A percentile compares a stretch with the other conserved stretches of the same genome.
These are phyloP conservation scores for Incurvaria masculella DNA, from an alignment of 2,888 invertebrate genomes.

Conservation along the genomic window DNA sequence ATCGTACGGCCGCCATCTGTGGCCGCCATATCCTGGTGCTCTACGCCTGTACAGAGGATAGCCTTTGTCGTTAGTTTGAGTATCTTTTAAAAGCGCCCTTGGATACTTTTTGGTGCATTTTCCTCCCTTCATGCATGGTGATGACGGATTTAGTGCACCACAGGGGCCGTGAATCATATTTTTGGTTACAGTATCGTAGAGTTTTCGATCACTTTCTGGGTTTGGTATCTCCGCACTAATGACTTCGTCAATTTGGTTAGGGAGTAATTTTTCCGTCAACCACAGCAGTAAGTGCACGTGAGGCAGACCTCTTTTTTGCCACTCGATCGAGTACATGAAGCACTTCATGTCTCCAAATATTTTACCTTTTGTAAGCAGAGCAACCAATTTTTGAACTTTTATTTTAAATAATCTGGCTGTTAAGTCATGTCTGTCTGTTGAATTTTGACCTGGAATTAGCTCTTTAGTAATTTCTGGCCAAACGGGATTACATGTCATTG, in stretches of 20 bases:
- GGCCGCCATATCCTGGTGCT: slow-evolving; percentile 16
- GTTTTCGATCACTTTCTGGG: slow-evolving; percentile 19
- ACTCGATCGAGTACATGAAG: slow-evolving; percentile 17
- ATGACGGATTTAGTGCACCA: slow-evolving; percentile 23
- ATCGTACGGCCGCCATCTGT: slow-evolving; percentile 7
- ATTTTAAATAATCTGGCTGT: slow-evolving; percentile 19
- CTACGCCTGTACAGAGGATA: slow-evolving; percentile 13
- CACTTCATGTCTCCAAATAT: slow-evolving; percentile 19
- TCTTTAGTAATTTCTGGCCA: slow-evolving; percentile 20
- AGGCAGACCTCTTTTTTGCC: slow-evolving; percentile 13
- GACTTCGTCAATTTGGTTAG: slow-evolving; percentile 24
- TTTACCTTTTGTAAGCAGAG: slow-evolving; percentile 16
- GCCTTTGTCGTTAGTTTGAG: slow-evolving; percentile 18
- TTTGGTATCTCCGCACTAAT: slow-evolving; percentile 27
- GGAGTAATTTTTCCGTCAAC: slow-evolving; percentile 21
- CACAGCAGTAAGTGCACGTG: slow-evolving; percentile 19
- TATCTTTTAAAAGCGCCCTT: slow-evolving; percentile 16
- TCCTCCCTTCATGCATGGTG: slow-evolving; percentile 31
- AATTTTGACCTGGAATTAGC: slow-evolving; percentile 14
- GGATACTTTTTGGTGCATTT: slow-evolving; percentile 22
- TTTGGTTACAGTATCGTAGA: slow-evolving; percentile 24
- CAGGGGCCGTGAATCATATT: slow-evolving; percentile 37
- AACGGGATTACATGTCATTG: slow-evolving; percentile 19
- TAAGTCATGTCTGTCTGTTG: slow-evolving; percentile 21
- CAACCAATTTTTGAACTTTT: slow-evolving; percentile 19